Conservation (phyloP, 2,888 invertebrate species). For the Cosmia trapezina region DNA sequence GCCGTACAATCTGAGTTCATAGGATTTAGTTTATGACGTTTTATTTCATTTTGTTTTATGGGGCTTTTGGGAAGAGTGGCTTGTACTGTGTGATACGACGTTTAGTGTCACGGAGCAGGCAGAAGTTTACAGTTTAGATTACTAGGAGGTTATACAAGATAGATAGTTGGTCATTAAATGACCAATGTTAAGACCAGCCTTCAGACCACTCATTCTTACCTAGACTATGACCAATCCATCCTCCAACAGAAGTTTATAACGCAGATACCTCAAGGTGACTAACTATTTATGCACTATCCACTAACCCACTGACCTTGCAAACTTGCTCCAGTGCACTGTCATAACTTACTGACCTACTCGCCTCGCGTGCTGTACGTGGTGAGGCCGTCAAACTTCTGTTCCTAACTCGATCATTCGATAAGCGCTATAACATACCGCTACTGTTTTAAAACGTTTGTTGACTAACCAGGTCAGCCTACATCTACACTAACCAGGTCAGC, state of each 20-base stretch:
- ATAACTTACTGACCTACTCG: conserved; percentile 49
- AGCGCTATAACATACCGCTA: conserved; percentile 6
- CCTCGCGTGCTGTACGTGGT: not conserved
- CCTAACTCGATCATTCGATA: conserved; percentile 38
- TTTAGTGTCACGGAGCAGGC: not conserved
- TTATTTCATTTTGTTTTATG: conserved; percentile 24
- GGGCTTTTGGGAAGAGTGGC: not conserved
- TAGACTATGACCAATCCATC: not conserved
- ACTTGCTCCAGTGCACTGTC: conserved; percentile 40
- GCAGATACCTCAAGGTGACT: conserved; percentile 24
- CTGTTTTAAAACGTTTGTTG: conserved; percentile 11
- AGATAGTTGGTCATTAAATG: not conserved
- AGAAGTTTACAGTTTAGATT: not conserved
- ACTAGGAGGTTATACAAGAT: not conserved
- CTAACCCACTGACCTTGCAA: conserved; percentile 52
- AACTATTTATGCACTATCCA: conserved; percentile 31
- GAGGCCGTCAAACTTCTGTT: conserved; percentile 36
- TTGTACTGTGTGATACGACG: not conserved
- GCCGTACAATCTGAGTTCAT: conserved; percentile 19
- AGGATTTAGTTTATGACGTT: conserved; percentile 24
- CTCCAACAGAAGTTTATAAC: not conserved
- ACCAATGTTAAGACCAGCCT: not conserved
- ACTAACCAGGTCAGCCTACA: not conserved
- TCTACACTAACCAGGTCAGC: not conserved
- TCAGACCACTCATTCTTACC: not conserved